phyloP scores from a whole-genome alignment of 2,888 invertebrate species.

The Lottia gigantea region DNA sequence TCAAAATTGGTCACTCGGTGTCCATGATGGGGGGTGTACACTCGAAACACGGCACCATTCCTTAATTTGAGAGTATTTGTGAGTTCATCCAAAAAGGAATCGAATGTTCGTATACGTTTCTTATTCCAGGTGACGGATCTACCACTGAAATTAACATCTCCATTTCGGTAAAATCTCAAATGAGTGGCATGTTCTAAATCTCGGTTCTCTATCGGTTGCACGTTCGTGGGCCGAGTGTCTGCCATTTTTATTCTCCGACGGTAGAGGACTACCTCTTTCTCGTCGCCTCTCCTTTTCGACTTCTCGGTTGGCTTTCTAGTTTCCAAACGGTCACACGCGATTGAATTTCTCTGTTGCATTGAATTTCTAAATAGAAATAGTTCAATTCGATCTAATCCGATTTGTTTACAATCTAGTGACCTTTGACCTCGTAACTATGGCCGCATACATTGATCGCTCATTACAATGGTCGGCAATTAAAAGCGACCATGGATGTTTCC shows the following conservation, averaged over 20 bases:
- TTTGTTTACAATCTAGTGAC: slow-evolving; percentile 23
- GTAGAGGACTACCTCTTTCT: background rate
- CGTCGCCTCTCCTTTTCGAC: background rate
- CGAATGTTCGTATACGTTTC: slow-evolving; percentile 28
- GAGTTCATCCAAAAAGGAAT: slow-evolving; percentile 29
- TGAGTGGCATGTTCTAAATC: slow-evolving; percentile 26
- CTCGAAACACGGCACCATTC: slow-evolving; percentile 29
- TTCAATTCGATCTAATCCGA: slow-evolving; percentile 15
- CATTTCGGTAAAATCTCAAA: slow-evolving; percentile 28
- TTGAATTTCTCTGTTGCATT: slow-evolving; percentile 3
- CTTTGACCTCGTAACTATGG: slow-evolving; percentile 20
- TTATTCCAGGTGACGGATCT: slow-evolving; percentile 27
- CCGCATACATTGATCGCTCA: too few relatives aligned
- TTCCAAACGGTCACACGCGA: background rate
- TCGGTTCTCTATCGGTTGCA: slow-evolving; percentile 29
- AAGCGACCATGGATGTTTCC: too few relatives aligned
- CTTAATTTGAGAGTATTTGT: slow-evolving; percentile 25
- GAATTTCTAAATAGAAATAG: background rate
- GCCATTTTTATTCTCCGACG: slow-evolving; percentile 5
- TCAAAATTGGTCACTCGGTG: slow-evolving; percentile 26
- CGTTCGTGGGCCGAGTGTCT: slow-evolving; percentile 14
- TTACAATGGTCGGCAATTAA: too few relatives aligned
- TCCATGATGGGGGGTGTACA: slow-evolving; percentile 30
- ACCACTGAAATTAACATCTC: slow-evolving; percentile 28
- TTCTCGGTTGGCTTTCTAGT: background rate